phyloP scores from a whole-genome alignment of 2,888 invertebrate genomes.

The Hyposoter didymator region DNA sequence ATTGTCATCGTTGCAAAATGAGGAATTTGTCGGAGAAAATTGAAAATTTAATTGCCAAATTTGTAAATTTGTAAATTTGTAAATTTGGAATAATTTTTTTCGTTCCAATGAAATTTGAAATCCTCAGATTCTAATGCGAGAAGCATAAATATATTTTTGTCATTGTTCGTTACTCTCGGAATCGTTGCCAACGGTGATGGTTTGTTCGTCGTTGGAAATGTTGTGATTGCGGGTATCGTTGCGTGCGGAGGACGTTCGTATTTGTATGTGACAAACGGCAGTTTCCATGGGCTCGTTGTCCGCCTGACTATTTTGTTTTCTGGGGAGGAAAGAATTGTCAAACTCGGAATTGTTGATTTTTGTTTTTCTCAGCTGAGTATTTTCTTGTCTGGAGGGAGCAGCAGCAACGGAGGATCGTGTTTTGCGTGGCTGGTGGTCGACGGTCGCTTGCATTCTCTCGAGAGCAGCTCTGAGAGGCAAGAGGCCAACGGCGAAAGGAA shows the following conservation, averaged over 20 bases:
- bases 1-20: too few species aligned
- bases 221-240: conserved; percentile 66
- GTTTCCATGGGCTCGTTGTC: conserved; percentile 69
- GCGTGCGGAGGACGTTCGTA: conserved; percentile 77
- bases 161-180: conserved; percentile 69
- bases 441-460: conserved; percentile 83
- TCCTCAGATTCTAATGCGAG: conserved; percentile 53
- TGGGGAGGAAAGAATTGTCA: conserved; percentile 1
- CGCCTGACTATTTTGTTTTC: not conserved
- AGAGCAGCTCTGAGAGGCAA: conserved; percentile 82
- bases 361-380: conserved; percentile 58
- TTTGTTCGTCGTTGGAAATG: conserved; percentile 66
- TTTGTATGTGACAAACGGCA: conserved; percentile 81
- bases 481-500: conserved; percentile 84
- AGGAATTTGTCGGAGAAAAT: too few species aligned
- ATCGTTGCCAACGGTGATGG: conserved; percentile 65
- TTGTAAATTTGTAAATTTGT: too few species aligned
- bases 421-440: conserved; percentile 84
- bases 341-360: conserved; percentile 45
- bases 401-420: conserved; percentile 82
- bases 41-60: too few species aligned
- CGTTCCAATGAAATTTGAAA: not conserved
- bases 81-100: too few species aligned
- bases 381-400: conserved; percentile 73
- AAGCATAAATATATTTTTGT: conserved; percentile 56